phyloP scores from a whole-genome alignment of 2,797 vertebrate species.

The Balearica regulorum region DNA sequence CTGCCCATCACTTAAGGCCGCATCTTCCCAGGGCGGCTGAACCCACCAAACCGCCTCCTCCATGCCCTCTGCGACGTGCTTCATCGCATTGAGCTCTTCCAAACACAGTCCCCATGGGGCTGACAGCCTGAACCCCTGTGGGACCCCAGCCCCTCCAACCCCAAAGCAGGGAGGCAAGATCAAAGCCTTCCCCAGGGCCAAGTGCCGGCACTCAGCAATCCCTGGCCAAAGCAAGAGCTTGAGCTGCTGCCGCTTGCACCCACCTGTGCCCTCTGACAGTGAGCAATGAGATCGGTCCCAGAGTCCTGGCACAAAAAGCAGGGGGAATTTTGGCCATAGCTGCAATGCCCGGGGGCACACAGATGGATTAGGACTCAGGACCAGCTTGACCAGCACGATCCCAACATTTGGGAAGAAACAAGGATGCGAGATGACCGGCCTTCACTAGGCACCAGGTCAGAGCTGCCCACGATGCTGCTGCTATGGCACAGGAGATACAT shows the following conservation, averaged over 20 bases:
- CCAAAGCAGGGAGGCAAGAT: background rate
- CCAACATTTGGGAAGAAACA: background rate
- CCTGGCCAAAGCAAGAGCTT: background rate
- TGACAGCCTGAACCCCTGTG: background rate
- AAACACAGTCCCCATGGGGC: background rate
- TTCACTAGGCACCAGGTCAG: background rate
- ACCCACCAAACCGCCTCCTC: background rate
- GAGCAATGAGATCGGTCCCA: background rate
- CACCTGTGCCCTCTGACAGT: background rate
- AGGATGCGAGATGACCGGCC: background rate
- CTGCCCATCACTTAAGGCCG: too few species aligned
- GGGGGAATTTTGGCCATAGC: background rate
- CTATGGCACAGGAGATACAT: background rate
- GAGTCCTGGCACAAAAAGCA: background rate
- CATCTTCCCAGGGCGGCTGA: background rate
- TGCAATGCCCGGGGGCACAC: background rate
- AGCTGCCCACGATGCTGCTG: background rate
- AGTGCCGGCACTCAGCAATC: fast-evolving
- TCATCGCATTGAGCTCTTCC: background rate
- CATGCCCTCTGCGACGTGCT: background rate
- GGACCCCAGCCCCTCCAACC: background rate
- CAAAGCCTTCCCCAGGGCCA: background rate
- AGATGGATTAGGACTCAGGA: background rate
- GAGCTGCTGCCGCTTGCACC: background rate
- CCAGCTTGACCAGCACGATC: background rate